Conservation (phyloP, 2,888 invertebrate species). For the Yponomeuta cagnagella region DNA sequence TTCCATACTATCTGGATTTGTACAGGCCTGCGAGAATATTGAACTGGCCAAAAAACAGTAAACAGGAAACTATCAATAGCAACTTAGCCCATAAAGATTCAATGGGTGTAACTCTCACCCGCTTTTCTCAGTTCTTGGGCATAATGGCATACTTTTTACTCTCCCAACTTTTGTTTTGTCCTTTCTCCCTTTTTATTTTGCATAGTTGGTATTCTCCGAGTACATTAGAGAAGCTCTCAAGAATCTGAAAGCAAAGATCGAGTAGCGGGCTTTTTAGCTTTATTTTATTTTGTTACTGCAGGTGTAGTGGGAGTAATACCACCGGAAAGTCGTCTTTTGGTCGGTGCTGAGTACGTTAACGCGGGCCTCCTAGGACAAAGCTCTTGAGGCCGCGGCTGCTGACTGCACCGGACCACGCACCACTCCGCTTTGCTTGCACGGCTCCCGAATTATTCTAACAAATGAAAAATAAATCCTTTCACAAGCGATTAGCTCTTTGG, state of each 20-base stretch:
- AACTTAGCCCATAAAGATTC: conserved; percentile 66
- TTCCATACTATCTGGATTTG: not conserved
- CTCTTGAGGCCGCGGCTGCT: conserved; percentile 46
- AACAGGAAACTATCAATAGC: conserved; percentile 65
- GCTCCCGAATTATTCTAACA: conserved; percentile 56
- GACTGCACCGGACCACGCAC: conserved; percentile 52
- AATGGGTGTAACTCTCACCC: conserved; percentile 49
- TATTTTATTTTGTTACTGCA: conserved; percentile 69
- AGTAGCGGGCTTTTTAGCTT: conserved; percentile 67
- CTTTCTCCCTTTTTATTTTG: conserved; percentile 10
- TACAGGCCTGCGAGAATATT: conserved; percentile 55
- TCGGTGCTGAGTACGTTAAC: conserved; percentile 78
- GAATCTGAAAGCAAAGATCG: conserved; percentile 21
- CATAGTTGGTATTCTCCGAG: conserved; percentile 17
- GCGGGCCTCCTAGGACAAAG: conserved; percentile 70
- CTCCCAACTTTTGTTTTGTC: conserved; percentile 17
- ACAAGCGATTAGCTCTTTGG: conserved; percentile 63
- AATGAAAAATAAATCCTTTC: conserved; percentile 67
- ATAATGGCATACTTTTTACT: conserved; percentile 28
- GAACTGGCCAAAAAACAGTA: conserved; percentile 57
- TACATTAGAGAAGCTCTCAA: not conserved
- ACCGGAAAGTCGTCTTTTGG: conserved; percentile 78
- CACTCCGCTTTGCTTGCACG: conserved; percentile 45
- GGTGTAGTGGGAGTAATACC: conserved; percentile 79
- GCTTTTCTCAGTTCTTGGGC: conserved; percentile 40